Evolutionary conservation across 2,888 invertebrate species (phyloP), one percentile per base, ranked within the genome.

Genomic region (Eulithis prunata): DNA sequence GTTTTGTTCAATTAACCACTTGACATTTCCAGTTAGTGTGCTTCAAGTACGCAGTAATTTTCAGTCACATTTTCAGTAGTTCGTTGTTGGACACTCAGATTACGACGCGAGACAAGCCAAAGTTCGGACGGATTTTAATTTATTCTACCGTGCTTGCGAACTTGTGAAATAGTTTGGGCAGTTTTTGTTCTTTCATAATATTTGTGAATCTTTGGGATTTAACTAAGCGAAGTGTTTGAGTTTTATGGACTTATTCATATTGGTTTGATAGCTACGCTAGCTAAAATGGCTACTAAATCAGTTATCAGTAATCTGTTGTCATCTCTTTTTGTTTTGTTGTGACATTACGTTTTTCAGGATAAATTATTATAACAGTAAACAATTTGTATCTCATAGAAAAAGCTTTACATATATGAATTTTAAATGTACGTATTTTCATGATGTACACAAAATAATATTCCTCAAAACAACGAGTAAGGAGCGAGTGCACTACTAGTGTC

Each of bases 21-120:
- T 52, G 52, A 52, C 36, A 36, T 8, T 38, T n/a, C 13, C 36
- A 53, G 53, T 32, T n/a, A 52, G 32, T 28, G 32, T 8, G 32
- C 32, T 46, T 53, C 32, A 58, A 62, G 55, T 66, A 62, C 55
- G 52, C 14, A 61, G 28, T 52, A 36, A 54, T 58, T 46, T 14
- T 11, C 10, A 3, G 41, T 45, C 55, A 38, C 54, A 56, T 54
- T 64, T 52, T 65, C 65, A 64, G 21, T 49, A 21, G 21, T 49
- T 21, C 10, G 5, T 3, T 63, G 64, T 45, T 46, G 28, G 28
- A 47, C 47, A 55, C 36, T 51, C 21, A 21, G 21, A 21, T 21
- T 21, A 21, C 21, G 21, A 21, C 21, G 2, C 21, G 21, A 47
- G 53, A 58, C 47, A 52, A 59, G 51, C 32, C 47, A 10, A 57